Conservation (phyloP, 1,140 invertebrate genomes). For the Bombus confusus region DNA sequence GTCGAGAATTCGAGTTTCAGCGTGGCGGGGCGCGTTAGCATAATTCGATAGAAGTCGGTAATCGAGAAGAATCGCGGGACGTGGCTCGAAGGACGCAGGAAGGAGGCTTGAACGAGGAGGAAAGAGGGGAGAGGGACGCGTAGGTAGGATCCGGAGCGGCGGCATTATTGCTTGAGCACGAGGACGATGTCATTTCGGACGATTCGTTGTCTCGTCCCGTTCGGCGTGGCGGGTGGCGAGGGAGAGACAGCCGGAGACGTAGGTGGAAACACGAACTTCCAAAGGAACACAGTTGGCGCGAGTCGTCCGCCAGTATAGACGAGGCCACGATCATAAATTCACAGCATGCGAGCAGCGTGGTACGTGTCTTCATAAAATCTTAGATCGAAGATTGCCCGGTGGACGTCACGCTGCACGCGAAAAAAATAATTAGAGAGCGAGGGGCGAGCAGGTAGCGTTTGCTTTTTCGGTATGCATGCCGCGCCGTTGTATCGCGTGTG, state of each 20-base stretch:
- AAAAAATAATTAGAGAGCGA: slow-evolving; percentile 64
- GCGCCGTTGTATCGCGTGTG: slow-evolving; percentile 31
- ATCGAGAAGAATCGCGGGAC: background rate
- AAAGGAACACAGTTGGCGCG: slow-evolving; percentile 37
- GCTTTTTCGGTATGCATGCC: slow-evolving; percentile 20
- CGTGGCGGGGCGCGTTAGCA: slow-evolving; percentile 2
- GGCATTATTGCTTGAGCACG: slow-evolving; percentile 56
- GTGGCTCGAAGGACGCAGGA: background rate
- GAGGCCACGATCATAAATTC: slow-evolving; percentile 66
- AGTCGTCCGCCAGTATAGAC: slow-evolving; percentile 46
- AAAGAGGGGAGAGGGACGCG: slow-evolving; percentile 3
- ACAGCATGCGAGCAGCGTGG: slow-evolving; percentile 62
- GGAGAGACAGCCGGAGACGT: slow-evolving; percentile 49
- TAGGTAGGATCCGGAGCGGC: slow-evolving; percentile 47
- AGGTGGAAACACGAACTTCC: slow-evolving; percentile 69
- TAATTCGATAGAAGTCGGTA: slow-evolving; percentile 13
- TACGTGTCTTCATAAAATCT: slow-evolving; percentile 70
- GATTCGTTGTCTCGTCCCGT: slow-evolving; percentile 59
- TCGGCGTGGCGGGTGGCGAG: slow-evolving; percentile 24
- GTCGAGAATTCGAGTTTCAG: slow-evolving; percentile 15
- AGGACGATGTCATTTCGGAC: slow-evolving; percentile 61
- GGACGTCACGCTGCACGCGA: slow-evolving; percentile 43
- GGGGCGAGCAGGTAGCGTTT: background rate
- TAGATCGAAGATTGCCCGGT: slow-evolving; percentile 66
- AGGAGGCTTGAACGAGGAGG: too few species aligned